phyloP scores from a whole-genome alignment of 2,113 vertebrate species.

The Phalacrocorax brasilianus region DNA sequence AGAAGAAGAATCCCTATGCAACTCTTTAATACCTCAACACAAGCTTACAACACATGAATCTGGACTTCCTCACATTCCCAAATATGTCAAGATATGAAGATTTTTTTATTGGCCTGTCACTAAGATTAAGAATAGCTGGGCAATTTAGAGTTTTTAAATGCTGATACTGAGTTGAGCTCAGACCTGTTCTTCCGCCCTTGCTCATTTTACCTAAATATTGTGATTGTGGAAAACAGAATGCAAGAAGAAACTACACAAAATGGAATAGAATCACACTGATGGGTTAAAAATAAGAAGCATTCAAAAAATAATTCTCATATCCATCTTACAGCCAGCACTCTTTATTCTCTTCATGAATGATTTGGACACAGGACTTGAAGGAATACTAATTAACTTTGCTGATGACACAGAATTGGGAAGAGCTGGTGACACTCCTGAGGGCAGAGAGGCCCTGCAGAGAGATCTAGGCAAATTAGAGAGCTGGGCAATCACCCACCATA shows the following conservation, averaged over 20 bases:
- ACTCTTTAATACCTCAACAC: background rate
- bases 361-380: too few relatives aligned
- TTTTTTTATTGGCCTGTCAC: background rate
- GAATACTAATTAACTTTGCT: too few relatives aligned
- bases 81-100: background rate
- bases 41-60: background rate
- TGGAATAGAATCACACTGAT: background rate
- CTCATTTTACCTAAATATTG: background rate
- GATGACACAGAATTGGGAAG: too few relatives aligned
- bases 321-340: too few relatives aligned
- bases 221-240: background rate
- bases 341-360: too few relatives aligned
- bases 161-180: background rate
- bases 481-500: too few relatives aligned
- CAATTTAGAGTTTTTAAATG: background rate
- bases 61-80: background rate
- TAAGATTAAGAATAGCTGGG: background rate
- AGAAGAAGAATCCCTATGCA: background rate
- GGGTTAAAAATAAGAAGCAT: background rate
- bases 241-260: background rate
- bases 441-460: too few relatives aligned
- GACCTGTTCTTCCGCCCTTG: background rate
- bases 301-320: rapidly evolving
- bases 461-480: too few relatives aligned
- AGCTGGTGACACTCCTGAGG: too few relatives aligned